Evolutionary conservation across 1,140 invertebrate species (phyloP), one percentile per base, ranked within the genome.

Genomic region (Zaprionus capensis): DNA sequence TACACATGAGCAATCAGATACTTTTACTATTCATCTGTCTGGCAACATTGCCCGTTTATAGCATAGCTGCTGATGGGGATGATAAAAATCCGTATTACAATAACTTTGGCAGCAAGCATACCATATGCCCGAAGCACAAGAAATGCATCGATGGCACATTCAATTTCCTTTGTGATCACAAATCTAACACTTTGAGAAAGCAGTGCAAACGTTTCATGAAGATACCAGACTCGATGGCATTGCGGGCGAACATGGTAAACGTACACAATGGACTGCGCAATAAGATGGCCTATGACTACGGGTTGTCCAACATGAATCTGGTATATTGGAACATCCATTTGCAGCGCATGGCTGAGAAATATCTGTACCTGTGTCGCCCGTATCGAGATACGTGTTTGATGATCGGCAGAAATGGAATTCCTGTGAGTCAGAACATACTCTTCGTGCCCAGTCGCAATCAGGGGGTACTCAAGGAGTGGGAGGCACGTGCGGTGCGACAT

Each of bases 261-360:
- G 56, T 44, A 3, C 78, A 80, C 44, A 80, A 80, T 11, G 78
- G 78, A 24, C 34, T 80, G 38, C 69, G 74, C 20, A 80, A 80
- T 34, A 77, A 73, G 17, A 2, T 80, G 55, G 44, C 78, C 38
- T 41, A 62, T 15, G 41, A 63, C 14, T 11, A 38, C 9, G 17
- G 14, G 0, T 20, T 80, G 22, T 31, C 59, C 2, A 80, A 80
- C 26, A 77, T 80, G 74, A 77, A 80, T 80, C 44, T 80, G 24
- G 61, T 69, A 24, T 80, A 80, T 46, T 80, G 78, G 78, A 80
- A 80, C 26, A 14, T 28, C 0, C 44, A 73, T 15, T 17, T 77
- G 38, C 69, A 80, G 49, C 9, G 15, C 0, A 80, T 80, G 78
- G 75, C 78, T 11, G 78, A 80, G 31, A 20, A 34, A 11, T 80